A percentile compares a stretch with the other conserved stretches of the same genome.
These are phyloP conservation scores for Pluvialis apricaria DNA, from an alignment of 2,113 vertebrate species.

Conservation along the genomic window DNA sequence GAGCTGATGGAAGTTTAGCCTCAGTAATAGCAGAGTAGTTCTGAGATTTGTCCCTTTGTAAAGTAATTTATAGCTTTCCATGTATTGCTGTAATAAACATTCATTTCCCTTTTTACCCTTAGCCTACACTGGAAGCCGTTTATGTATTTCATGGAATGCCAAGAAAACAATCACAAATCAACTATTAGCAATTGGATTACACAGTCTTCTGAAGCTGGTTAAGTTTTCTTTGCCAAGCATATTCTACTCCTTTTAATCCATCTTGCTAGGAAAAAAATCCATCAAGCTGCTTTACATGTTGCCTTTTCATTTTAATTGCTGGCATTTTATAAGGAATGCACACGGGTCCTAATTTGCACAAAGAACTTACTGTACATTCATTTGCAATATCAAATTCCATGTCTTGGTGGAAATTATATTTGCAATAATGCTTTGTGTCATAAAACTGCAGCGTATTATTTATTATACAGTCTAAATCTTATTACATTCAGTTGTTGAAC, in stretches of 20 bases:
- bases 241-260: not conserved
- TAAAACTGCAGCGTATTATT: conserved; percentile 15
- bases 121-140: not conserved
- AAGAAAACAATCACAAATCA: not conserved
- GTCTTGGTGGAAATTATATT: conserved; percentile 18
- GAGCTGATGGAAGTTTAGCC: not conserved
- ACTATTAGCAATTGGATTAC: not conserved
- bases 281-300: not conserved
- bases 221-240: conserved; percentile 25
- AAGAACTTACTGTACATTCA: not conserved
- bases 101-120: not conserved
- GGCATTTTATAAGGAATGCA: not conserved
- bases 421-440: not conserved
- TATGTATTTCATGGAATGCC: conserved; percentile 1
- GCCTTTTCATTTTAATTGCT: conserved; percentile 28
- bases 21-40: not conserved
- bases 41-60: not conserved
- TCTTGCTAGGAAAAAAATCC: not conserved
- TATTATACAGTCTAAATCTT: conserved; percentile 4
- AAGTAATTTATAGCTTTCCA: not conserved
- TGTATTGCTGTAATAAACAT: not conserved
- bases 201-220: not conserved
- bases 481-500: not conserved
- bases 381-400: conserved; percentile 13
- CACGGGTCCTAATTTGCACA: not conserved